phyloP scores from a whole-genome alignment of 2,113 vertebrate genomes.

The Lagopus leucura region DNA sequence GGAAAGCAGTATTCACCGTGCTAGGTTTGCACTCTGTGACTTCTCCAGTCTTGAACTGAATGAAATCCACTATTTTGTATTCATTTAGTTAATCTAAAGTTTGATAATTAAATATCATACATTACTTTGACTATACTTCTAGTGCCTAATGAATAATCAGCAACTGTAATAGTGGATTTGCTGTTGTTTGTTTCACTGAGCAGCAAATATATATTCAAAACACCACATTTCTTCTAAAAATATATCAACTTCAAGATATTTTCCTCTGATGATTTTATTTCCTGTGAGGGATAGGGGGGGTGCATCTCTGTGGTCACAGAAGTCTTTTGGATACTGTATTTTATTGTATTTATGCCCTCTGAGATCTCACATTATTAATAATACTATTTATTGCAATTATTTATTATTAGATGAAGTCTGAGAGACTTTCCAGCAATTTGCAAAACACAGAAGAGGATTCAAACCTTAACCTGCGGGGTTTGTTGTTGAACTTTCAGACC shows the following conservation, averaged over 20 bases:
- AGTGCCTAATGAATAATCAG: slow-evolving; percentile 30
- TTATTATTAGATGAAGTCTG: slow-evolving; percentile 49
- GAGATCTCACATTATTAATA: slow-evolving; percentile 63
- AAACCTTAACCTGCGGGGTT: not conserved
- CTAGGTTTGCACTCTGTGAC: not conserved
- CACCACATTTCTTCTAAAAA: slow-evolving; percentile 1
- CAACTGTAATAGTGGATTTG: not conserved
- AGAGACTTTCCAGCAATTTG: slow-evolving; percentile 26
- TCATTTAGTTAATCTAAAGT: not conserved
- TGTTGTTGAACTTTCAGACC: slow-evolving; percentile 1
- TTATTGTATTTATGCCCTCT: slow-evolving; percentile 17
- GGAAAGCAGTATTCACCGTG: not conserved
- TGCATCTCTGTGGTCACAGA: not conserved
- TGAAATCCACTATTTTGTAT: not conserved
- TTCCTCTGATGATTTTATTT: slow-evolving; percentile 50
- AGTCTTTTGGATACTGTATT: slow-evolving; percentile 30
- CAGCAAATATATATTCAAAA: not conserved
- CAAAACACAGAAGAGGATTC: not conserved
- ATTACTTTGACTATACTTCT: not conserved
- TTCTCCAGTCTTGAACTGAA: not conserved
- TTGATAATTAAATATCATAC: slow-evolving; percentile 57
- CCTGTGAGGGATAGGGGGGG: not conserved
- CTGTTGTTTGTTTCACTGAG: not conserved
- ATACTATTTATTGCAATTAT: slow-evolving; percentile 62
- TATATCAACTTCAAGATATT: slow-evolving; percentile 16